Base-by-base conservation (phyloP, 2,113 vertebrate species). In the Megaceryle maxima region DNA sequence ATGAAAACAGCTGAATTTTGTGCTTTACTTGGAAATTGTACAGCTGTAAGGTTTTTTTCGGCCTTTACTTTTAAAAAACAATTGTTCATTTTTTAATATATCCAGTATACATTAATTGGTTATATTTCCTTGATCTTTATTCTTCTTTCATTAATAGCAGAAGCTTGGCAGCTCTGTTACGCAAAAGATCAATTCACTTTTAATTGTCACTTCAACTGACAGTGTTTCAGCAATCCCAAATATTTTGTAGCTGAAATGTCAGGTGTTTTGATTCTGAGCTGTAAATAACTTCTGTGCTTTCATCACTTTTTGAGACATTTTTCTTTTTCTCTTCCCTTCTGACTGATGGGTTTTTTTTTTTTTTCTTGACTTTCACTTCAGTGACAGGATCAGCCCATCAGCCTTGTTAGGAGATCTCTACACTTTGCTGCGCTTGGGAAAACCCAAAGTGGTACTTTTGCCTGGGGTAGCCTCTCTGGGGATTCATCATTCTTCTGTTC, bases 1-100 rank as follows among this genome's bases (percentile, higher is more conserved):
- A 28, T 78, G 79, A 70, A 78, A 69, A 15, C 86, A 83, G 72
- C 72, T 96, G 83, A 92, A 84, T 91, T 88, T 79, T 57, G 22
- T 70, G 70, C n/a, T 95, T 94, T 72, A 41, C 22, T 20, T 28
- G 63, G 70, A 80, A 87, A 46, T 22, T 62, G 26, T 72, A 67
- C 87, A 57, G 48, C 39, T 70, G 24, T 41, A 13, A 53, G 70
- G 21, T 91, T 87, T 95, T 66, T 78, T 56, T 87, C 44, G 66
- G 26, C 51, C 72, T 92, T 74, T 51, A 50, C 41, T 88, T 90
- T 25, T 55, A 55, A 79, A 73, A 87, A 48, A 14, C 29, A 76
- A 18, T 66, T 33, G 14, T 13, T 10, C 35, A 6, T 76, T 51
- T 72, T 46, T 28, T 63, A 46, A 14, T 74, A 24, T 10, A 63